Percentiles rank a stretch among this genome's conserved stretches.
Conservation (phyloP, 2,888 invertebrate genomes). For the Cremastinae sp. region DNA sequence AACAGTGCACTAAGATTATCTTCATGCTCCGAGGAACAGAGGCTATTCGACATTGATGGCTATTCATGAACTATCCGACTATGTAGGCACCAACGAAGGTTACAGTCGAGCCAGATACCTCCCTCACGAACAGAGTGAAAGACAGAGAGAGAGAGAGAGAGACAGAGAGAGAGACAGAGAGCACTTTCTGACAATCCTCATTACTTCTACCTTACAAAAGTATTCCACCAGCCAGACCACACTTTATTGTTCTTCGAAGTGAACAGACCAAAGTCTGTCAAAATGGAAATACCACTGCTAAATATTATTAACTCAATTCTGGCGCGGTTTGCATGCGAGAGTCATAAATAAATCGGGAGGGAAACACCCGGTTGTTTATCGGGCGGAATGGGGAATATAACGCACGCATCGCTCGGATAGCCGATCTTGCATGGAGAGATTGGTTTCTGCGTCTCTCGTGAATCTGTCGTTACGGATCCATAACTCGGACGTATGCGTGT, state of each 20-base stretch:
- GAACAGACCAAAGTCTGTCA: too few species aligned
- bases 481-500: not conserved
- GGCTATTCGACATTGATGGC: conserved; percentile 57
- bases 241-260: conserved; percentile 20
- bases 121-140: too few species aligned
- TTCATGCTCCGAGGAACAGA: conserved; percentile 51
- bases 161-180: conserved; percentile 14
- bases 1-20: conserved; percentile 58
- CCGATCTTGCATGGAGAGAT: conserved; percentile 47
- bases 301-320: not conserved
- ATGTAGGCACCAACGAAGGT: conserved; percentile 11
- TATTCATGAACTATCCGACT: conserved; percentile 55
- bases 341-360: not conserved
- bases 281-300: too few species aligned
- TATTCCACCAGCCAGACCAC: conserved; percentile 31
- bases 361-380: conserved; percentile 13
- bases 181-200: conserved; percentile 51
- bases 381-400: conserved; percentile 35
- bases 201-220: conserved; percentile 40
- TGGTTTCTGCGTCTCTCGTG: conserved; percentile 14
- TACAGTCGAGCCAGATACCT: conserved; percentile 16
- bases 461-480: not conserved
- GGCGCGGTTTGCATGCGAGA: too few species aligned
- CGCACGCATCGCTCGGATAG: conserved; percentile 38
- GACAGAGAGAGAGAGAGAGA: too few species aligned